Evolutionary conservation across 2,888 invertebrate genomes (phyloP).

Genomic region (Lomographa bimaculata): DNA sequence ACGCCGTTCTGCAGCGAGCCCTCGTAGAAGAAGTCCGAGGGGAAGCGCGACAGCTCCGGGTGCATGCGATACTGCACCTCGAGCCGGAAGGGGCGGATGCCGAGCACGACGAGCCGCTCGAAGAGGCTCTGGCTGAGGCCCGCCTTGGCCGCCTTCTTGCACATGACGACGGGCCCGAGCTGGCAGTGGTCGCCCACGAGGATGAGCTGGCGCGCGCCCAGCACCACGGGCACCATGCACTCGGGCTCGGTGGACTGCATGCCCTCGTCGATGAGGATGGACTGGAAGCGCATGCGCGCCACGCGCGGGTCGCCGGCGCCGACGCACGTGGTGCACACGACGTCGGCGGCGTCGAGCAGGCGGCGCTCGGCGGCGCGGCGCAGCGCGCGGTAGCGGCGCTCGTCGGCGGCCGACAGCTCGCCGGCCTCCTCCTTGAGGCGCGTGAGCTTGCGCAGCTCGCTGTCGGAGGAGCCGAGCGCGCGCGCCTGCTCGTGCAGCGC

Average conservation of each 20-base stretch:
- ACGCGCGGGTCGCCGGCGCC: slow-evolving; percentile 98
- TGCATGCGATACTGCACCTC: slow-evolving; percentile 99
- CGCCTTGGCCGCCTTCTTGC: slow-evolving; percentile 98
- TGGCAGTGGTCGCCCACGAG: slow-evolving; percentile 99
- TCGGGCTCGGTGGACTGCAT: slow-evolving; percentile 99
- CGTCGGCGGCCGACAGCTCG: slow-evolving; percentile 97
- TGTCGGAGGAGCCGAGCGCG: slow-evolving; percentile 94
- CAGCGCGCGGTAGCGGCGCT: slow-evolving; percentile 95
- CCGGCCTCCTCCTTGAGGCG: slow-evolving; percentile 99
- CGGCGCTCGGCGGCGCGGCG: slow-evolving; percentile 96
- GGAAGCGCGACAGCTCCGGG: slow-evolving; percentile 98
- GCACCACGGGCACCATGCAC: slow-evolving; percentile 99
- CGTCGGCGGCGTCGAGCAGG: slow-evolving; percentile 97
- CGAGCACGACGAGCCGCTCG: slow-evolving; percentile 97
- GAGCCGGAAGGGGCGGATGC: slow-evolving; percentile 97
- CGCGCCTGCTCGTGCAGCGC: slow-evolving; percentile 98
- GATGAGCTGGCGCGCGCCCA: slow-evolving; percentile 98
- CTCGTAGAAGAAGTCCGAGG: slow-evolving; percentile 99
- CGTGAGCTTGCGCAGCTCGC: slow-evolving; percentile 96
- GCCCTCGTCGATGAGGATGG: slow-evolving; percentile 98
- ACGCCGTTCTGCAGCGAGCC: slow-evolving; percentile 99
- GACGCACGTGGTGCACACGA: slow-evolving; percentile 99
- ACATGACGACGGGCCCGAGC: slow-evolving; percentile 99
- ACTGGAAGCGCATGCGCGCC: slow-evolving; percentile 96
- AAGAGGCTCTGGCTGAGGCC: slow-evolving; percentile 98